These are phyloP conservation scores for Synanthedon andrenaeformis DNA, from an alignment of 2,888 invertebrate genomes.

Conservation along the genomic window DNA sequence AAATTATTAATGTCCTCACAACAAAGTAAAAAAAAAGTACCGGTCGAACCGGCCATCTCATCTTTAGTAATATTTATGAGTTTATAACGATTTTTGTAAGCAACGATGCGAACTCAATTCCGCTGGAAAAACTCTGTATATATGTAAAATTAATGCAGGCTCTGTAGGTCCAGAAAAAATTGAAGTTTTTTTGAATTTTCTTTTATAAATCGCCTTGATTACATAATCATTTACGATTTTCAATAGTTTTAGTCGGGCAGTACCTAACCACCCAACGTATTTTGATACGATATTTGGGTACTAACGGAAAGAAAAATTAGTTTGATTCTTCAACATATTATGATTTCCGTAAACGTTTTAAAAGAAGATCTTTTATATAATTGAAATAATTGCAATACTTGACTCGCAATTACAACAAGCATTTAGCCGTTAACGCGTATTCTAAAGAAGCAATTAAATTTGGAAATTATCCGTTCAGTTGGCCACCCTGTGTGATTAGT, in stretches of 20 bases:
- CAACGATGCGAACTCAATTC: constrained; percentile 4
- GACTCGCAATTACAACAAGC: constrained; percentile 20
- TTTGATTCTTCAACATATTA: constrained; percentile 1
- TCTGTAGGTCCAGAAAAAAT: too few relatives aligned
- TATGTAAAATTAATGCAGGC: too few relatives aligned
- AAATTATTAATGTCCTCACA: constrained; percentile 13
- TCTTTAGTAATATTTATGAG: constrained; percentile 28
- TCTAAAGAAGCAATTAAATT: constrained; percentile 50
- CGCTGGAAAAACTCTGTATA: constrained; percentile 1
- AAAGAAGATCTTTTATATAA: too few relatives aligned
- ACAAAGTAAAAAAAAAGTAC: constrained; percentile 23
- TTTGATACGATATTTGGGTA: too few relatives aligned
- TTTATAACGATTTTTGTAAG: constrained; percentile 17
- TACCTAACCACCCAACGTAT: too few relatives aligned
- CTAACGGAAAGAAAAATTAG: too few relatives aligned
- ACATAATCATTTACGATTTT: too few relatives aligned
- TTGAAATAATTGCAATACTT: too few relatives aligned
- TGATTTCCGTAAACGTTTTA: constrained; percentile 8
- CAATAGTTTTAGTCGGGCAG: too few relatives aligned
- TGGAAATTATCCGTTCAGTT: constrained; percentile 24
- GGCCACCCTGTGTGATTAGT: constrained; percentile 52
- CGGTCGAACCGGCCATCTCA: constrained; percentile 20
- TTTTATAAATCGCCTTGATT: too few relatives aligned
- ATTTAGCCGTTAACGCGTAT: constrained; percentile 39
- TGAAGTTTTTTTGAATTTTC: too few relatives aligned